Evolutionary conservation across 2,113 vertebrate genomes (phyloP).

Genomic region (Ovibos moschatus): DNA sequence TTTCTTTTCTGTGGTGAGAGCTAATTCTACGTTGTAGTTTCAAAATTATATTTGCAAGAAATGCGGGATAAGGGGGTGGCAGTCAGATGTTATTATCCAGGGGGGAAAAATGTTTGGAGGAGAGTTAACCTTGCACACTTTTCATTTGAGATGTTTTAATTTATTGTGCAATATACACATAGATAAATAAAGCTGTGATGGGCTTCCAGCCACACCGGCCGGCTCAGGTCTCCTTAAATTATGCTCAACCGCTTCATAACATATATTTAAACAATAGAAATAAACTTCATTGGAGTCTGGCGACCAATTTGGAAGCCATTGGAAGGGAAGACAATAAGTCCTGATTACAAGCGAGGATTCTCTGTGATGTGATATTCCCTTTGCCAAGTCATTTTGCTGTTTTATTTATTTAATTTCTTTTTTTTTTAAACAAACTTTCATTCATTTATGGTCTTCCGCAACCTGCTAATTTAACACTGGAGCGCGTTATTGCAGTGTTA

Average conservation of each 20-base stretch:
- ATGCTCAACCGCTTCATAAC: conserved; percentile 73
- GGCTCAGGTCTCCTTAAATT: conserved; percentile 71
- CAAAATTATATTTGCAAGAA: conserved; percentile 72
- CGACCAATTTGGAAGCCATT: conserved; percentile 68
- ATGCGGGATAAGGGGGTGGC: conserved; percentile 48
- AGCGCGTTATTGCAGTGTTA: conserved; percentile 84
- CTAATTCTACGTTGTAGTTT: conserved; percentile 58
- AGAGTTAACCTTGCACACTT: conserved; percentile 62
- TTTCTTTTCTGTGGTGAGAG: conserved; percentile 30
- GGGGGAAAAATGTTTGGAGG: conserved; percentile 11
- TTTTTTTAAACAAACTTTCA: conserved; percentile 84
- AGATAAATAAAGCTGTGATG: conserved; percentile 68
- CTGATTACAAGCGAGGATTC: conserved; percentile 62
- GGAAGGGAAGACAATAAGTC: conserved; percentile 73
- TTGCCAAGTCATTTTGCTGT: conserved; percentile 79
- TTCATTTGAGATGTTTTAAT: conserved; percentile 67
- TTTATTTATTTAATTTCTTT: conserved; percentile 78
- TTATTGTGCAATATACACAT: conserved; percentile 61
- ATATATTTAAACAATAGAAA: conserved; percentile 80
- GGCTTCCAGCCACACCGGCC: conserved; percentile 62
- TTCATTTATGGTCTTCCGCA: conserved; percentile 82
- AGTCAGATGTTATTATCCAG: conserved; percentile 53
- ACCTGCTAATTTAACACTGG: conserved; percentile 86
- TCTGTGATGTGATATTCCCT: conserved; percentile 66
- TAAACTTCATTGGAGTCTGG: conserved; percentile 73